Evolutionary conservation across 2,113 vertebrate species (phyloP), one percentile per base, ranked within the genome.

Genomic region (Syngnathoides biaculeatus): DNA sequence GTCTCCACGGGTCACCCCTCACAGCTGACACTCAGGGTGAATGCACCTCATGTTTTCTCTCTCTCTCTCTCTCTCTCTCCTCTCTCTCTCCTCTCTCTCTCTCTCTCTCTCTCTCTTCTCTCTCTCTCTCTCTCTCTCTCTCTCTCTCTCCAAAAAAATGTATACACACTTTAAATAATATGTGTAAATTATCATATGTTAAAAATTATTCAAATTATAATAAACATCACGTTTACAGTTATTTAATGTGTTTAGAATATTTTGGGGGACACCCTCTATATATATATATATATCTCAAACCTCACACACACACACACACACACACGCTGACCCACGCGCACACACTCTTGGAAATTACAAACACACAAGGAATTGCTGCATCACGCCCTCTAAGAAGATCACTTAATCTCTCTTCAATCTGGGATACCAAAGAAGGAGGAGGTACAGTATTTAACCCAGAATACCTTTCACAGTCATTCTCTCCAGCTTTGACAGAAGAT

Each of bases 1-100:
- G 84, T 84, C 73, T 66, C 69, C 4, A 69, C 80, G 85, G 86
- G 89, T 88, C 85, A 86, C 77, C 84, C 77, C 71, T 58, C 83
- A 74, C 89, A 89, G 88, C 89, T 90, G 88, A 87, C 84, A 43
- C 43, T 43, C 22, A 2, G 4, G 65, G 1, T 56, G 80, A 68
- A 77, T 84, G 69, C 45, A 43, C 20, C 47, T 67, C 82, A 82
- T 59, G 53, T 38, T 1, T 55, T 15, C 27, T 15, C 26, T 57
- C 14, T 5, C 26, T 57, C 55, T 17, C 15, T 17, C 26, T 30
- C 17, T 27, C 27, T 30, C 14, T 17, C 15, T 57, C 26, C 26
- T 56, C 26, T 15, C 11, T 2, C 5, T 26, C 24, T 17, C 53
- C 5, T 5, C 5, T 35, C 30, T 35, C 30, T 35, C 30, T 35